These are phyloP conservation scores for Drosophila lutescens DNA, from an alignment of 2,888 invertebrate species.

Conservation along the genomic window DNA sequence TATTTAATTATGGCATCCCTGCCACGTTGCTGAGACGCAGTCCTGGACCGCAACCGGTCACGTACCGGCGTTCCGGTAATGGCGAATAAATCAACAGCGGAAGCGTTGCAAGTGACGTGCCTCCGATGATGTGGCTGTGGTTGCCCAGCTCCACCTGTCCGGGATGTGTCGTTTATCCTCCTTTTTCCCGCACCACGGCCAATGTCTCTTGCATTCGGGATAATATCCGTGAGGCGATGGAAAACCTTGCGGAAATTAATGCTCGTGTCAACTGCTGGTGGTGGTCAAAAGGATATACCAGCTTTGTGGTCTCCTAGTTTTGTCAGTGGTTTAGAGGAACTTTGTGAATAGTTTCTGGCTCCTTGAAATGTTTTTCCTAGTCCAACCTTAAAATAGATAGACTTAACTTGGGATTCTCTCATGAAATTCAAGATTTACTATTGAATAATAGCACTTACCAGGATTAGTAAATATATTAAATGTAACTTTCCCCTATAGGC, in stretches of 20 bases:
- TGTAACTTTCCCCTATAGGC: too few relatives aligned
- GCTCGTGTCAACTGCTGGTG: neutral
- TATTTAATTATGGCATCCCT: slow-evolving; percentile 66
- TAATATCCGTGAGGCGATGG: slow-evolving; percentile 34
- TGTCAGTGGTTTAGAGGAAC: neutral
- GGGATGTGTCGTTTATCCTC: slow-evolving; percentile 31
- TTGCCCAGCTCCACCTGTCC: slow-evolving; percentile 10
- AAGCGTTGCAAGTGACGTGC: slow-evolving; percentile 49
- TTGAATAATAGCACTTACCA: too few relatives aligned
- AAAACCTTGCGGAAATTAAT: slow-evolving; percentile 28
- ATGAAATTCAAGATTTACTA: neutral
- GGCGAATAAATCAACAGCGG: slow-evolving; percentile 66
- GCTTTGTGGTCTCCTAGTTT: neutral
- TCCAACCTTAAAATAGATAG: too few relatives aligned
- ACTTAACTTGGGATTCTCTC: too few relatives aligned
- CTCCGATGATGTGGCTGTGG: slow-evolving; percentile 24
- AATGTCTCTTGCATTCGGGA: slow-evolving; percentile 56
- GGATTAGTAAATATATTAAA: too few relatives aligned
- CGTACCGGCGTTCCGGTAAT: slow-evolving; percentile 47
- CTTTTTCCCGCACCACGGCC: slow-evolving; percentile 16
- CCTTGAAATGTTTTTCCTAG: neutral
- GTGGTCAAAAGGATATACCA: neutral
- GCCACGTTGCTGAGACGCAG: slow-evolving; percentile 3
- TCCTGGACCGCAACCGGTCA: slow-evolving; percentile 39
- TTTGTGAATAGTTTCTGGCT: neutral